Evolutionary conservation across 2,113 vertebrate species (phyloP), one percentile per base, ranked within the genome.

Genomic region (Myotis lucifugus): DNA sequence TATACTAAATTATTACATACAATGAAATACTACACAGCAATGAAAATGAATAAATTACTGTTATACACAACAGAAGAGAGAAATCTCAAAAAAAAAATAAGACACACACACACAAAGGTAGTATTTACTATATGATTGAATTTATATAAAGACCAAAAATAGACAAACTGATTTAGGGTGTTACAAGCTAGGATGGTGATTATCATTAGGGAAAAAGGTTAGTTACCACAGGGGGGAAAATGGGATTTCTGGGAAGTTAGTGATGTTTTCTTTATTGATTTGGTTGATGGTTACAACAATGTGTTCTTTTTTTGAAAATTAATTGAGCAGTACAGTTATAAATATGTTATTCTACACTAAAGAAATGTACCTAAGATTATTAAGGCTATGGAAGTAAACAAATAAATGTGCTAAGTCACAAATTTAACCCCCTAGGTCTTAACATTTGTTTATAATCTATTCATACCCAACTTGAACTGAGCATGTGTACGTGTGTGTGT

Each of bases 301-400:
- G 2, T 88, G 32, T 37, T 93, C n/a, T 50, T 88, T n/a, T 70
- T 88, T 21, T 67, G 79, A 84, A 88, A 84, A 70, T 83, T 90
- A n/a, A 54, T 34, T 86, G 85, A 94, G 14, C 8, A 54, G 1
- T 67, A 32, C 3, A 37, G 0, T 56, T 64, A 66, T 0, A 72
- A 74, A 73, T 50, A 76, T 25, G 19, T 32, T 59, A 37, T 23
- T 73, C 9, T 85, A 92, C 15, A 76, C 27, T 64, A 67, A 37
- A 66, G 27, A 70, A 69, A 78, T 32, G 48, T 90, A 25, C 4
- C 84, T 66, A 32, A 73, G 90, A 92, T 59, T 40, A 78, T 56
- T 66, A 82, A 93, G 61, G 27, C 29, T 52, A n/a, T 90, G 3
- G 19, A 95, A 72, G 13, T 81, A 48, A 86, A 78, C 32, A 52